phyloP scores from a whole-genome alignment of 64 coral and sea anemone species.

The Pachyseris speciosa region DNA sequence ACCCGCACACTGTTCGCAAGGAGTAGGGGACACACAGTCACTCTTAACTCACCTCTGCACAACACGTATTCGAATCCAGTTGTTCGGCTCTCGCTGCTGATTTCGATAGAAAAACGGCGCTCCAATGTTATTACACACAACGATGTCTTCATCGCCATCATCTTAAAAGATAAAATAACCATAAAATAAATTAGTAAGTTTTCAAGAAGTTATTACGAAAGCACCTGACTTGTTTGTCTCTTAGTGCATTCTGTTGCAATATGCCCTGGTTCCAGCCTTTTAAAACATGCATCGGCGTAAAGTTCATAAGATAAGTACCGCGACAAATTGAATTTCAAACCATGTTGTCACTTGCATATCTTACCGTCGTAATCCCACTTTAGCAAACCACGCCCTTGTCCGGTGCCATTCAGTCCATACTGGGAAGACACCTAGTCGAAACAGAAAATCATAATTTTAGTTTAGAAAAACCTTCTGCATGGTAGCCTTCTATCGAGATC shows the following conservation, averaged over 20 bases:
- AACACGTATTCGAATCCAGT: conserved; percentile 83
- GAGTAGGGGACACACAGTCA: too few relatives aligned
- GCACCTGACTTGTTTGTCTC: too few relatives aligned
- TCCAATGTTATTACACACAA: conserved; percentile 91
- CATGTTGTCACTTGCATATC: neutral
- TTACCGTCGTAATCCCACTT: conserved; percentile 95
- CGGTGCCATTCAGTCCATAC: conserved; percentile 75
- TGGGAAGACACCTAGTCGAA: conserved; percentile 62
- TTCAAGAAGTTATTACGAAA: too few relatives aligned
- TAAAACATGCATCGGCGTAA: too few relatives aligned
- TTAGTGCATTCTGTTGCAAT: too few relatives aligned
- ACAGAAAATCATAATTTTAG: conserved; percentile 12
- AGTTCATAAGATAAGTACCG: too few relatives aligned
- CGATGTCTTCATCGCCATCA: conserved; percentile 89
- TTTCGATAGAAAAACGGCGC: conserved; percentile 77
- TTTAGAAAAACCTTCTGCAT: too few relatives aligned
- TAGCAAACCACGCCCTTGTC: conserved; percentile 82
- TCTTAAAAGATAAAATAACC: conserved; percentile 31
- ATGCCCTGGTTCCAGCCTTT: too few relatives aligned
- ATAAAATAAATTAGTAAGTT: neutral
- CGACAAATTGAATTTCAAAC: too few relatives aligned
- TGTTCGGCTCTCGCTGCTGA: conserved; percentile 59
- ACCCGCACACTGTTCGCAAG: too few relatives aligned
- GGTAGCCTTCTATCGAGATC: too few relatives aligned
- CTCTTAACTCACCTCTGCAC: conserved; percentile 66